phyloP scores from a whole-genome alignment of 2,888 invertebrate genomes.

The Caenorhabditis panamensis region DNA sequence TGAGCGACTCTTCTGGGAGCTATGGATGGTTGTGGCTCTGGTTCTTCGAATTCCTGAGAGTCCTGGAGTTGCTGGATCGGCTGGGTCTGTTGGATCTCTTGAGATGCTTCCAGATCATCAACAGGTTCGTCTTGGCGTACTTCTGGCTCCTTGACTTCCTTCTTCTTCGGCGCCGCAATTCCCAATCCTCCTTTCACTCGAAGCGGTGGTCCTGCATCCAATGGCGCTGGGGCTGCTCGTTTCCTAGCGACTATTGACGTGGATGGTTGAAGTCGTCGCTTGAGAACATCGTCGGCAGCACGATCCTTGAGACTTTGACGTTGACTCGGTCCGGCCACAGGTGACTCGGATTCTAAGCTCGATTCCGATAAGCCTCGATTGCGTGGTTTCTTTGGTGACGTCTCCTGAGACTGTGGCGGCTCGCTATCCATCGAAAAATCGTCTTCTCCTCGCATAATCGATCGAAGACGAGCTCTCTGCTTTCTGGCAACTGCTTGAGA shows the following conservation, averaged over 20 bases:
- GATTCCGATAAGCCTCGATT: neutral
- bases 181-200: constrained; percentile 9
- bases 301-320: neutral
- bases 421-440: neutral
- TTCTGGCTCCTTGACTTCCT: neutral
- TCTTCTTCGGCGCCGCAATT: constrained; percentile 20
- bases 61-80: no score
- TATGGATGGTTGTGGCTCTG: neutral
- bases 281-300: neutral
- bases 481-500: neutral
- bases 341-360: neutral
- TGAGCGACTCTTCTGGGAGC: neutral
- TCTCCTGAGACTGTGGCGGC: neutral
- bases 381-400: neutral
- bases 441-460: neutral
- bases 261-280: constrained; percentile 7
- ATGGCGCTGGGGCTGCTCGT: constrained; percentile 13
- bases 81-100: no score
- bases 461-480: neutral
- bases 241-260: neutral
- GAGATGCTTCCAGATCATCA: no score
- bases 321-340: neutral
- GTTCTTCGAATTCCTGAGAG: no score
- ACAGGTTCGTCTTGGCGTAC: neutral
- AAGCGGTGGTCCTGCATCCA: constrained; percentile 10